Percentiles rank a stretch among this genome's conserved stretches.
These are phyloP conservation scores for Ctenodactylus gundi DNA, from an alignment of 2,113 vertebrate species.

Conservation along the genomic window DNA sequence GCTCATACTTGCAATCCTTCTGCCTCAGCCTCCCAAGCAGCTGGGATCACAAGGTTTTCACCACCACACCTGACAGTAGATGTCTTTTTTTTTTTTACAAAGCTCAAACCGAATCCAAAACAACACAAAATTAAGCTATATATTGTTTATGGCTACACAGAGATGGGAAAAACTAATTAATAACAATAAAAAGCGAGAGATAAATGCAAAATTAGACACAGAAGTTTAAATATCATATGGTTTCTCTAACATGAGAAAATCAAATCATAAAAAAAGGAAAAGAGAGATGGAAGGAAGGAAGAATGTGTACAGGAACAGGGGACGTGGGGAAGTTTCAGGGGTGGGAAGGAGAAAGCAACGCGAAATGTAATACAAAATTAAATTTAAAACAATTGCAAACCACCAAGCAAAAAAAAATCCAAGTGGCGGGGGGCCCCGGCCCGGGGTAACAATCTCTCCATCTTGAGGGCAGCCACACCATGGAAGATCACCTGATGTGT, in stretches of 20 bases:
- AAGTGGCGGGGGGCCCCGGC: no score
- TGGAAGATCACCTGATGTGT: accelerated
- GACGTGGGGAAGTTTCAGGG: no score
- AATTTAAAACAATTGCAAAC: no score
- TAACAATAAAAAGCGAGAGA: background rate
- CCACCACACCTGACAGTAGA: background rate
- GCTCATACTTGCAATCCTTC: background rate
- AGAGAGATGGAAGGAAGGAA: no score
- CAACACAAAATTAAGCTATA: background rate
- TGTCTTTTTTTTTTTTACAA: background rate
- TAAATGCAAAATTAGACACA: constrained; percentile 10
- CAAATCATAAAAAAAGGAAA: no score
- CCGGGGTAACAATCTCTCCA: no score
- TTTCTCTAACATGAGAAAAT: no score
- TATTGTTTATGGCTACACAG: background rate
- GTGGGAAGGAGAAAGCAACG: no score
- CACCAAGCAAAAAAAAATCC: no score
- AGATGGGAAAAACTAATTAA: background rate
- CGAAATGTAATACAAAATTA: no score
- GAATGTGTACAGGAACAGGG: no score
- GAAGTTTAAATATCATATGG: no score
- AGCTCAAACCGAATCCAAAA: background rate
- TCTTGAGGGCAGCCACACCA: accelerated
- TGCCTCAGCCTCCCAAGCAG: background rate
- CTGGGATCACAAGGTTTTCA: background rate